phyloP scores from a whole-genome alignment of 2,888 invertebrate genomes.

The Argyresthia goedartella region DNA sequence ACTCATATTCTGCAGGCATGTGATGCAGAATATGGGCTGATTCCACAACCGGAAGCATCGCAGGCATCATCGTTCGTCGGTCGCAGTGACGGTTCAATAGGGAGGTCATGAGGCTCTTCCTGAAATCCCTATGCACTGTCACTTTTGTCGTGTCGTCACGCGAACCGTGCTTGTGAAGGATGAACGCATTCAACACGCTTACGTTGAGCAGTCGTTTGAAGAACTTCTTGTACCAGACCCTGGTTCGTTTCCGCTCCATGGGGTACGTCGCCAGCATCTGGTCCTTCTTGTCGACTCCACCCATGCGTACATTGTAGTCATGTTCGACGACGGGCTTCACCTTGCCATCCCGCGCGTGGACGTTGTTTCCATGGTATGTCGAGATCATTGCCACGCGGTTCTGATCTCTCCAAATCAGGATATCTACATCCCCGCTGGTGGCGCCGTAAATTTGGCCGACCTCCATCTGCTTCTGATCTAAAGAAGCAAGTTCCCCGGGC shows the following conservation, averaged over 20 bases:
- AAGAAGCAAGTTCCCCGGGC: constrained; percentile 7
- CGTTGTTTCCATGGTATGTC: constrained; percentile 5
- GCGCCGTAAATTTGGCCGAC: not conserved
- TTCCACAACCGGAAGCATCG: no score
- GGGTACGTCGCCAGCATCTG: not conserved
- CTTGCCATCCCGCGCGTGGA: constrained; percentile 2
- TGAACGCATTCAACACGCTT: not conserved
- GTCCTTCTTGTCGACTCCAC: no score
- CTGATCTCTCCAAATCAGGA: constrained; percentile 23
- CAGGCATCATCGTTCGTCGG: no score
- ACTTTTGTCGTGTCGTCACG: no score
- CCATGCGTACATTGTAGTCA: constrained; percentile 9
- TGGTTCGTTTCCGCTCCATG: not conserved
- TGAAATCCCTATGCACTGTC: not conserved
- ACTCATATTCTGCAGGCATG: no score
- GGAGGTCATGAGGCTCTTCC: no score
- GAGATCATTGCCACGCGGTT: constrained; percentile 4
- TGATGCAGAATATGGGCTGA: no score
- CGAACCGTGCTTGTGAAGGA: not conserved
- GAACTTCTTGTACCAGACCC: not conserved
- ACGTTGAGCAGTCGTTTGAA: not conserved
- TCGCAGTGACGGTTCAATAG: no score
- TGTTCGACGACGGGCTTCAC: constrained; percentile 5
- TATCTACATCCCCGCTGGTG: constrained; percentile 8
- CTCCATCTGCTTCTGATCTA: not conserved